Evolutionary conservation across 2,797 vertebrate species (phyloP), one percentile per base, ranked within the genome.

Genomic region (Nannoperca australis): DNA sequence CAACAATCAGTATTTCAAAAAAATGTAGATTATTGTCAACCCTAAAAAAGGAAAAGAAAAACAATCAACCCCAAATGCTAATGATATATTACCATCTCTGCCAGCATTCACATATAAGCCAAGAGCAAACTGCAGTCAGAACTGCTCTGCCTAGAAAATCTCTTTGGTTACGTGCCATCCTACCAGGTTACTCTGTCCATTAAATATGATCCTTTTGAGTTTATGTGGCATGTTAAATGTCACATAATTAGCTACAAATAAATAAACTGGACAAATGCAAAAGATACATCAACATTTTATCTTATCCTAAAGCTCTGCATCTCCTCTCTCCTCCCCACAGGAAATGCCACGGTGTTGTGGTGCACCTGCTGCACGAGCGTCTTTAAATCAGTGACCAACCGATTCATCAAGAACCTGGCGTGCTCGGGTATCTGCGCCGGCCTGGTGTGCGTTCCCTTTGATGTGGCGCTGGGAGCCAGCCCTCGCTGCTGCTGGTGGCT

Each of bases 401-500:
- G 97, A 60, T 98, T 99, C 94, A 96, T 99, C 89, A 96, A 96
- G 95, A 99, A 98, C 91, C 94, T 99, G 94, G 98, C 97, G 20
- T 98, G 96, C 90, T 97, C 98, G 0, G 97, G 98, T 7, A 97
- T 99, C 91, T 98, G 98, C 79, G 97, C 97, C 74, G 95, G 96
- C 84, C 92, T 99, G 66, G 95, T 96, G 84, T 99, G 98, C 1
- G 95, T 99, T 72, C 98, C 98, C 90, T 99, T 98, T 27, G 98
- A 99, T 84, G 95, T 98, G 76, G 92, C 96, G 22, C 95, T 99
- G 14, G 97, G 96, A 38, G 93, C 95, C 89, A 98, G 96, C 72
- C 97, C 97, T 0, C 95, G 94, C 82, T 99, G 98, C 90, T 99
- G 98, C 94, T 96, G 96, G 96, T 99, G 97, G 98, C 94, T 98